Percentiles rank a stretch among this genome's conserved stretches.
These are phyloP conservation scores for Macaria liturata DNA, from an alignment of 2,888 invertebrate species.

Conservation along the genomic window DNA sequence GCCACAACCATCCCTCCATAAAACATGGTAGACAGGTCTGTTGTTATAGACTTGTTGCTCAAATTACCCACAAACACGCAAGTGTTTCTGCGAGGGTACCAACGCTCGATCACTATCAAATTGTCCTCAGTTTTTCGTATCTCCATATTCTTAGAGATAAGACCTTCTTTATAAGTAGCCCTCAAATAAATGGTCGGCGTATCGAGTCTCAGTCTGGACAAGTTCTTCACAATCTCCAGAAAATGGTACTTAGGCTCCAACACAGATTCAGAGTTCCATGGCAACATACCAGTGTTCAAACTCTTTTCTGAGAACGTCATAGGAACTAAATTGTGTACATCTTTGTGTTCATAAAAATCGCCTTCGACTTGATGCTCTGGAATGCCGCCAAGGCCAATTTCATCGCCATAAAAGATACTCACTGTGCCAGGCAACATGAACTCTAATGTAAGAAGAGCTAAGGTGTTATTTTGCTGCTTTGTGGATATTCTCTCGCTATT, in stretches of 20 bases:
- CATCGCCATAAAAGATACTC: conserved; percentile 95
- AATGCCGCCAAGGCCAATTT: conserved; percentile 88
- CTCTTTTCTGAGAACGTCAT: conserved; percentile 85
- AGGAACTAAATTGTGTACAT: conserved; percentile 86
- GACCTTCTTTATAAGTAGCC: conserved; percentile 86
- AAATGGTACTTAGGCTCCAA: conserved; percentile 78
- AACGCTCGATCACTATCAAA: conserved; percentile 88
- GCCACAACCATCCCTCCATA: conserved; percentile 86
- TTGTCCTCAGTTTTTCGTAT: conserved; percentile 86
- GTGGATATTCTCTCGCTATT: conserved; percentile 84
- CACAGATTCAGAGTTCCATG: conserved; percentile 85
- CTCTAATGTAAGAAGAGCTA: conserved; percentile 88
- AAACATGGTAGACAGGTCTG: conserved; percentile 89
- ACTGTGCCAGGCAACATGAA: conserved; percentile 93
- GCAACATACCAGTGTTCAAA: conserved; percentile 71
- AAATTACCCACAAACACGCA: conserved; percentile 91
- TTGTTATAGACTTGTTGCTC: conserved; percentile 82
- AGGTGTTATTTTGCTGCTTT: conserved; percentile 84
- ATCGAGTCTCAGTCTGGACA: conserved; percentile 83
- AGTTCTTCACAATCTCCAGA: conserved; percentile 80
- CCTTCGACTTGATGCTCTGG: conserved; percentile 75
- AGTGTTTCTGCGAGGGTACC: conserved; percentile 90
- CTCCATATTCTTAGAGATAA: conserved; percentile 85
- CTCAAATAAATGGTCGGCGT: conserved; percentile 90
- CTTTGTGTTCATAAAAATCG: conserved; percentile 83